Conservation (phyloP, 2,113 vertebrate genomes). For the Phaethornis superciliosus region DNA sequence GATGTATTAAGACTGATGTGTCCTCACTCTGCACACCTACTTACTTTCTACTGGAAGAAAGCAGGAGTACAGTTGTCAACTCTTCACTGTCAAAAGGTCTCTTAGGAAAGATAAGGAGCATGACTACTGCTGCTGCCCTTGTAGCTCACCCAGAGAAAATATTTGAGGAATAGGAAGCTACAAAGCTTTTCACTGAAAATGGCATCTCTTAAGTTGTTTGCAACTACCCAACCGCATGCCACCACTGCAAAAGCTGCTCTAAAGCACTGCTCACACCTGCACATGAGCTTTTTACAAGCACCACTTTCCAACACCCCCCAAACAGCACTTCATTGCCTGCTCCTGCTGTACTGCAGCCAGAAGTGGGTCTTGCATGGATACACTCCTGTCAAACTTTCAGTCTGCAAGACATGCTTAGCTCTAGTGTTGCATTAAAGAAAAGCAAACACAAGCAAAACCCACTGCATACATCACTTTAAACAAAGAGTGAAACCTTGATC, state of each 20-base stretch:
- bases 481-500: background rate
- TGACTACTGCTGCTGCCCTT: background rate
- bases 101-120: background rate
- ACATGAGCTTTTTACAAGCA: background rate
- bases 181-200: background rate
- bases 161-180: background rate
- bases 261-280: background rate
- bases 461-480: background rate
- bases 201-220: background rate
- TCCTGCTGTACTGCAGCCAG: background rate
- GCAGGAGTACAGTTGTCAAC: background rate
- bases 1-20: background rate
- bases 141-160: background rate
- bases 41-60: background rate
- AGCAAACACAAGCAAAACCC: background rate
- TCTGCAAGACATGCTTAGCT: background rate
- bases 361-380: background rate
- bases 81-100: background rate
- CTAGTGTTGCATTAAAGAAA: no score
- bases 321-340: background rate
- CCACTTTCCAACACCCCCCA: background rate
- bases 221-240: background rate
- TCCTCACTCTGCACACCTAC: background rate
- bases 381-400: background rate
- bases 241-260: rapidly evolving